These are phyloP conservation scores for Drosophila quinaria DNA, from an alignment of 2,888 invertebrate genomes.

Conservation along the genomic window DNA sequence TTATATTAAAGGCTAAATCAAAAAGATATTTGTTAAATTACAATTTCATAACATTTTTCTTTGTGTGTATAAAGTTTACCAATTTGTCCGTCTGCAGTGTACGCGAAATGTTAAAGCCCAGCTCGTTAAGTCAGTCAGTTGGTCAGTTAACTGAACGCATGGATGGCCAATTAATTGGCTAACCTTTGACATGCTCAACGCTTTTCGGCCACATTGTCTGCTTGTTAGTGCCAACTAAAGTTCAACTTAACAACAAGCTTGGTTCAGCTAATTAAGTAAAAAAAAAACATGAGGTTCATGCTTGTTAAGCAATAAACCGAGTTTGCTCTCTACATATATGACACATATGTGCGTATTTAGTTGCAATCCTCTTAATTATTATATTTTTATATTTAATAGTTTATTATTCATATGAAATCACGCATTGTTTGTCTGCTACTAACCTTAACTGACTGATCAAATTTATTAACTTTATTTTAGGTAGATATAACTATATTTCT, in stretches of 20 bases:
- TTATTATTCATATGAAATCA: not conserved
- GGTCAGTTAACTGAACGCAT: conserved; percentile 14
- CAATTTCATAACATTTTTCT: too few species aligned
- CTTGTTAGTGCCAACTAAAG: conserved; percentile 28
- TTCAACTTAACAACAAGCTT: conserved; percentile 17
- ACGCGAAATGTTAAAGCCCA: not conserved
- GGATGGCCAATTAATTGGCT: conserved; percentile 45
- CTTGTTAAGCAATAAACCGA: conserved; percentile 1
- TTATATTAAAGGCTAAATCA: too few species aligned
- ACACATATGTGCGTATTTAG: not conserved
- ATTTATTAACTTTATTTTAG: not conserved
- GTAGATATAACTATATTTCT: too few species aligned
- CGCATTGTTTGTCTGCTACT: not conserved
- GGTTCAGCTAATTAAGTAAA: conserved; percentile 35
- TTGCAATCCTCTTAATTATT: not conserved
- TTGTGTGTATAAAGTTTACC: not conserved
- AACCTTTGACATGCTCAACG: conserved; percentile 56
- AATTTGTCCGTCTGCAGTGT: not conserved
- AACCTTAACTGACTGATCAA: not conserved
- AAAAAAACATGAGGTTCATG: conserved; percentile 18
- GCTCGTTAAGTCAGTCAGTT: conserved; percentile 19
- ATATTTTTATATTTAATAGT: not conserved
- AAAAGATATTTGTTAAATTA: too few species aligned
- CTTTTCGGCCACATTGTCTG: conserved; percentile 30
- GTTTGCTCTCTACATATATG: conserved; percentile 21